Evolutionary conservation across 1,140 invertebrate genomes (phyloP).

Genomic region (Lepidurus apus): DNA sequence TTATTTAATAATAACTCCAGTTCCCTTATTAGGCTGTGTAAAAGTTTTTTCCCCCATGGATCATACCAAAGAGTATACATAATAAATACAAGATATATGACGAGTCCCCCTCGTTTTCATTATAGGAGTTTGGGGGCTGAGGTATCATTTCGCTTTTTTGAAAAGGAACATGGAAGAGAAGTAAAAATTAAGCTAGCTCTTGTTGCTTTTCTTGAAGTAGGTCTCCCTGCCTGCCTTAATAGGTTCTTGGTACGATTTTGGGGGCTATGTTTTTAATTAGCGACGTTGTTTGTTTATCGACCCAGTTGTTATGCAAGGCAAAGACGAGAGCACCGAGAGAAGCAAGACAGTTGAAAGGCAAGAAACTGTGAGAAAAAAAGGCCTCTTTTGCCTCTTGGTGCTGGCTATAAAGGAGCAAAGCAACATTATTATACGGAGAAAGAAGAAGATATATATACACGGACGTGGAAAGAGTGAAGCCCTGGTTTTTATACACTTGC

Average conservation of each 20-base stretch:
- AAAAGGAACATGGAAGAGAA: not conserved
- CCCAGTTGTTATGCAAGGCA: constrained; percentile 1
- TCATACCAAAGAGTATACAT: too few species aligned
- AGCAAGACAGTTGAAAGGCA: not conserved
- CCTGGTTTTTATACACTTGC: not conserved
- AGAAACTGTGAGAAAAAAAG: not conserved
- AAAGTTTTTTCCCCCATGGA: not conserved
- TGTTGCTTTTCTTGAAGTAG: not conserved
- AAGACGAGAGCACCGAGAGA: not conserved
- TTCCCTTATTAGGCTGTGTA: not conserved
- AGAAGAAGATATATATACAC: not conserved
- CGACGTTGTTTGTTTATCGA: constrained; percentile 10
- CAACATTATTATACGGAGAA: not conserved
- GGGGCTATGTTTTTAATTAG: constrained; percentile 13
- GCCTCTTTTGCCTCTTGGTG: not conserved
- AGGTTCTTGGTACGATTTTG: not conserved
- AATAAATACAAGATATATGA: too few species aligned
- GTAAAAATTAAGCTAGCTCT: not conserved
- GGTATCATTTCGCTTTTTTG: not conserved
- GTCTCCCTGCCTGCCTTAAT: not conserved
- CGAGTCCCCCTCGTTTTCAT: not conserved
- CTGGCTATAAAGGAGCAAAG: not conserved
- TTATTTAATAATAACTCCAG: not conserved
- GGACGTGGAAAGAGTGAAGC: constrained; percentile 1
- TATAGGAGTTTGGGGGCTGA: not conserved